These are phyloP conservation scores for Drosophila sordidapex DNA, from an alignment of 2,888 invertebrate genomes.

Conservation along the genomic window DNA sequence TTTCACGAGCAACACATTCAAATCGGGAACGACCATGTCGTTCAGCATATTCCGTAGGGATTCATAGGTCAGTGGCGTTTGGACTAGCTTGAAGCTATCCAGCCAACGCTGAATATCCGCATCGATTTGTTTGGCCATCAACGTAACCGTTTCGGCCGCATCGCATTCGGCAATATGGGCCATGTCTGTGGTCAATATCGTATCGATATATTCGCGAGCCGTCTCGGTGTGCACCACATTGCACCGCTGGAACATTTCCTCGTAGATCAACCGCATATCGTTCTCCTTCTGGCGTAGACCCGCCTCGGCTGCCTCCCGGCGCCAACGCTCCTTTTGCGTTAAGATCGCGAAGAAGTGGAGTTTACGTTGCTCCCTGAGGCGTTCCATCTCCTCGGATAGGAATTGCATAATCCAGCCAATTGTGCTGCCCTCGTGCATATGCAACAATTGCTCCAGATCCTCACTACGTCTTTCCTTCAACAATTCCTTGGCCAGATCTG, in stretches of 20 bases:
- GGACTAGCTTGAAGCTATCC: conserved; percentile 63
- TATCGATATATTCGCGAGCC: conserved; percentile 88
- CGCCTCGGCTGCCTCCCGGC: conserved; percentile 92
- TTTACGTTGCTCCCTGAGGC: conserved; percentile 91
- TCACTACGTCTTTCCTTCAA: conserved; percentile 78
- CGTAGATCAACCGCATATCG: conserved; percentile 89
- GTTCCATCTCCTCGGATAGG: conserved; percentile 91
- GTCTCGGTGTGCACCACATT: conserved; percentile 85
- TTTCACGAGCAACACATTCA: conserved; percentile 35
- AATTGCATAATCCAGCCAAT: conserved; percentile 90
- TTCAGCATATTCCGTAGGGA: conserved; percentile 60
- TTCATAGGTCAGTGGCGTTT: conserved; percentile 70
- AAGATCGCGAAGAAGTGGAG: conserved; percentile 92
- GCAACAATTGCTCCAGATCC: conserved; percentile 85
- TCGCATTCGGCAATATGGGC: conserved; percentile 87
- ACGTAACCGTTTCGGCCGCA: conserved; percentile 86
- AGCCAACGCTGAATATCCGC: conserved; percentile 82
- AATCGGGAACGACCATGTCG: conserved; percentile 66
- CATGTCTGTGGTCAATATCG: conserved; percentile 87
- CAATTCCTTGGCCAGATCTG: conserved; percentile 26
- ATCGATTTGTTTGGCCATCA: conserved; percentile 87
- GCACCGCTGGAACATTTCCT: conserved; percentile 91
- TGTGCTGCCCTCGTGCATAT: conserved; percentile 90
- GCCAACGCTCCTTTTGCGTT: conserved; percentile 91
- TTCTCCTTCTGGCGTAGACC: conserved; percentile 92